Conservation (phyloP, 1,140 invertebrate species). For the Sminthurides bifidus region DNA sequence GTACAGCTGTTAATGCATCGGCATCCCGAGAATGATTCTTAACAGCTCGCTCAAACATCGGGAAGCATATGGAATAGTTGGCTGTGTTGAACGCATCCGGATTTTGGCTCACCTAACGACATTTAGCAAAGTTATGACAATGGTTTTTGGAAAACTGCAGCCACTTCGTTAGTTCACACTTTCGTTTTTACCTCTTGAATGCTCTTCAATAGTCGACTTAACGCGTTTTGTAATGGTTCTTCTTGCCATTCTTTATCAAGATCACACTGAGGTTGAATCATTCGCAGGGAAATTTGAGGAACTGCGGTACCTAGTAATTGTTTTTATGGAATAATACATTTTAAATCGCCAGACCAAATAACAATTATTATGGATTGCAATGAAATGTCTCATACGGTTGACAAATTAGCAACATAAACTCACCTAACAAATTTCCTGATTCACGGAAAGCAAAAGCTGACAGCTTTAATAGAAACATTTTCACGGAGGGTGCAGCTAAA, state of each 20-base stretch:
- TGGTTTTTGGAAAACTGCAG: neutral
- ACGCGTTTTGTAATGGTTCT: conserved; percentile 49
- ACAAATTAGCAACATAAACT: conserved; percentile 1
- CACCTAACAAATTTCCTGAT: conserved; percentile 10
- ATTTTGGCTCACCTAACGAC: conserved; percentile 13
- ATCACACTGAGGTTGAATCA: conserved; percentile 64
- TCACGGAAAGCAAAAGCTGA: conserved; percentile 40
- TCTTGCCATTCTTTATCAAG: conserved; percentile 64
- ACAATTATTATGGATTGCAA: no score
- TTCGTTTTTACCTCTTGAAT: conserved; percentile 2
- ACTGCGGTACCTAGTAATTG: conserved; percentile 43
- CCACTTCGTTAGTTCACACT: neutral
- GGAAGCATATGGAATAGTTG: conserved; percentile 71
- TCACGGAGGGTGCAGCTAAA: conserved; percentile 51
- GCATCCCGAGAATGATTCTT: conserved; percentile 8
- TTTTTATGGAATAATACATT: neutral
- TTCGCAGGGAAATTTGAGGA: conserved; percentile 54
- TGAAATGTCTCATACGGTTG: no score
- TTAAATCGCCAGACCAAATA: no score
- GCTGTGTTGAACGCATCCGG: conserved; percentile 48
- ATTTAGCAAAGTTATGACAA: no score
- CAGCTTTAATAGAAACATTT: conserved; percentile 49
- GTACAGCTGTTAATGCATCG: conserved; percentile 38
- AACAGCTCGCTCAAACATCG: conserved; percentile 55
- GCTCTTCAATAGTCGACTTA: conserved; percentile 45